Evolutionary conservation across 2,888 invertebrate species (phyloP), one percentile per base, ranked within the genome.

Genomic region (Lasioglossum villosulum): DNA sequence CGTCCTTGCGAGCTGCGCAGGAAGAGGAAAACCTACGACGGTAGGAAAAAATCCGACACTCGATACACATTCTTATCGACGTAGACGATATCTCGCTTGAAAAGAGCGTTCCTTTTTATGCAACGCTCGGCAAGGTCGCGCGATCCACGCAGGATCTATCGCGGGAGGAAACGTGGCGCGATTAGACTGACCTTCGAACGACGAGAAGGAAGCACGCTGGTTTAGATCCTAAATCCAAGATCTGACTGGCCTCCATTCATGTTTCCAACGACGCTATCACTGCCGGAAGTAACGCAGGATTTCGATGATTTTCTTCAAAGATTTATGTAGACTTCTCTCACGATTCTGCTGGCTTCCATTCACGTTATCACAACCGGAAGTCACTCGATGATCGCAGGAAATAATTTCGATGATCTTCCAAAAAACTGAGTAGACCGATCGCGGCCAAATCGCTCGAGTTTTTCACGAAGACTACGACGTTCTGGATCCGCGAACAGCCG

Each of bases 171-270:
- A 14, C 63, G 34, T 1, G 4, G 23, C 23, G 66, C 37, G 68
- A 68, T 68, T 37, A 68, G 10, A 82, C 83, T 74, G 73, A 84
- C 83, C 83, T 82, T 45, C 30, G 68, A 6, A 5, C 27, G 23
- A 16, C 37, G 37, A 16, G 19, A 34, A 56, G 75, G 34, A 42
- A n/a, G 34, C 39, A 5, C 39, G 52, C 16, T 16, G 27, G 16
- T 37, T 63, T 12, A 30, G 74, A 34, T 75, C n/a, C 37, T 19
- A 63, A 70, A 48, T 75, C 59, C 75, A 63, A 56, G 27, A 68
- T 73, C 39, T 72, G 2, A 39, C 39, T n/a, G 12, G 30, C 14
- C n/a, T 42, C 52, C 14, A 8, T 5, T 16, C 48, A 23, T 10
- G 34, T 63, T 34, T 23, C 1, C 27, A 14, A 2, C 27, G 27